Conservation (phyloP, 2,888 invertebrate genomes). For the Nemoura dubitans region DNA sequence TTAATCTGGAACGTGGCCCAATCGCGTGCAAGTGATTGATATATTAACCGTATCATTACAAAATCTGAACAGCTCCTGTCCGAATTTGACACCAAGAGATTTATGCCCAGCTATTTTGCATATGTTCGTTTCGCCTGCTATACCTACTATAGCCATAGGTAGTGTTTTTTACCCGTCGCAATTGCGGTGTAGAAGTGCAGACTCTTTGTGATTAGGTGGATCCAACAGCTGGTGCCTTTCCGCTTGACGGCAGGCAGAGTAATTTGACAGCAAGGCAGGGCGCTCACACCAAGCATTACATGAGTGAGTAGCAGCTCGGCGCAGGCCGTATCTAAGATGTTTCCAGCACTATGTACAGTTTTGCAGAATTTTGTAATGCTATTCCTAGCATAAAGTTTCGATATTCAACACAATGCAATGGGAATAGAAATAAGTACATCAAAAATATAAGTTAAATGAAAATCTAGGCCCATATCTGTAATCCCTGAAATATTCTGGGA, state of each 20-base stretch:
- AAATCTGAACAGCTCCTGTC: conserved; percentile 3
- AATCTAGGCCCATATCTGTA: too few species aligned
- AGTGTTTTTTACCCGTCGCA: neutral
- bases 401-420: too few species aligned
- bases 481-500: too few species aligned
- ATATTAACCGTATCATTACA: neutral
- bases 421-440: too few species aligned
- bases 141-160: too few species aligned
- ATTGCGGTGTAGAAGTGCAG: neutral
- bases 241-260: neutral
- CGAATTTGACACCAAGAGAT: neutral
- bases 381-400: too few species aligned
- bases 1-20: neutral
- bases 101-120: neutral
- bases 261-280: neutral
- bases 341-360: too few species aligned
- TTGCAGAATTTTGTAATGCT: too few species aligned
- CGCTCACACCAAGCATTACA: too few species aligned
- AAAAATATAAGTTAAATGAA: too few species aligned
- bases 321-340: too few species aligned
- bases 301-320: too few species aligned
- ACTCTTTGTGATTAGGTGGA: neutral
- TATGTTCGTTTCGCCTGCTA: neutral
- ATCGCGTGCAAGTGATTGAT: neutral
- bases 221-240: neutral